Conservation (phyloP, 2,888 invertebrate species). For the Eristalis tenax region DNA sequence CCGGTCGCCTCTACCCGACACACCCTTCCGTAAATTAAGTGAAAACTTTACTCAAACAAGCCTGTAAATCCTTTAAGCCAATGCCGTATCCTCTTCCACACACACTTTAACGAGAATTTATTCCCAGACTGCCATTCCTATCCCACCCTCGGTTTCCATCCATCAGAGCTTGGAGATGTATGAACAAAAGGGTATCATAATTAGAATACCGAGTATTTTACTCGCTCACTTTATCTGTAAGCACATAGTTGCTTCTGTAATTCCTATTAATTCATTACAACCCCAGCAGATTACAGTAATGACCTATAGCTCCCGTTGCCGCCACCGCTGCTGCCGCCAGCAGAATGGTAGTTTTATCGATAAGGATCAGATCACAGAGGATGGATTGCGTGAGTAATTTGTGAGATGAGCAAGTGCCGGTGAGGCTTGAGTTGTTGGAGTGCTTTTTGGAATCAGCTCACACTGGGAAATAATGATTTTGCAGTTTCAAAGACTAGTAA, state of each 20-base stretch:
- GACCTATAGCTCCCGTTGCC: not conserved
- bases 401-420: not conserved
- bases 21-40: conserved; percentile 7
- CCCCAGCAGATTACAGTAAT: not conserved
- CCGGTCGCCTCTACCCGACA: not conserved
- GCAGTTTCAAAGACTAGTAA: not conserved
- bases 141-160: not conserved
- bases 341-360: not conserved
- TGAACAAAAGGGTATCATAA: conserved; percentile 4
- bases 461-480: not conserved
- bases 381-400: not conserved
- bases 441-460: too few species aligned
- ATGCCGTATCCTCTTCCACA: not conserved
- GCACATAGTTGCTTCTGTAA: conserved; percentile 13
- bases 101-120: conserved; percentile 14
- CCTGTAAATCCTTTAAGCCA: conserved; percentile 12
- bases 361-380: not conserved
- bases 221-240: conserved; percentile 15
- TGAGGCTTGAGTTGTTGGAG: not conserved
- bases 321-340: too few species aligned
- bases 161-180: not conserved
- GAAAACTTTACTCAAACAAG: conserved; percentile 20
- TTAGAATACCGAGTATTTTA: conserved; percentile 9
- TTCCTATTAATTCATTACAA: conserved; percentile 20
- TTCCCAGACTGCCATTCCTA: not conserved